Conservation (phyloP, 2,888 invertebrate species). For the Eupithecia centaureata region DNA sequence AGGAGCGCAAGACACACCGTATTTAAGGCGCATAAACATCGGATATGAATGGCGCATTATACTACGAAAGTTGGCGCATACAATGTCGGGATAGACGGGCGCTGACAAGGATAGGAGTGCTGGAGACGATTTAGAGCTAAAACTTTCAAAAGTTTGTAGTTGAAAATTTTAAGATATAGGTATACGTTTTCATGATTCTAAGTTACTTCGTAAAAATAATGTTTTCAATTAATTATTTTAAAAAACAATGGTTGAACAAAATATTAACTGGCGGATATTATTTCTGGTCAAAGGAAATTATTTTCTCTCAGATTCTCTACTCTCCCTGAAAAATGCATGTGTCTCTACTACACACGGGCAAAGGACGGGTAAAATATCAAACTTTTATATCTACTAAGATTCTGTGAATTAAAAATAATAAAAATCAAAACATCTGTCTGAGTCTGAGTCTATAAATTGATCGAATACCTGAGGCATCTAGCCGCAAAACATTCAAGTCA, state of each 20-base stretch:
- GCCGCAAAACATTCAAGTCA: background rate
- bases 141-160: constrained; percentile 17
- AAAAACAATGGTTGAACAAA: no score
- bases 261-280: no score
- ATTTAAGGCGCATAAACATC: constrained; percentile 33
- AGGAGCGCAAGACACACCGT: constrained; percentile 30
- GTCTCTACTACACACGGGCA: no score
- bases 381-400: no score
- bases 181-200: background rate
- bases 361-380: no score
- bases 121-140: constrained; percentile 22
- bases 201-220: background rate
- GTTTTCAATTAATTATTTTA: no score
- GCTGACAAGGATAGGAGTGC: constrained; percentile 30
- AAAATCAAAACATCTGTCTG: no score
- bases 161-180: background rate
- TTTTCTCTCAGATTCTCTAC: no score
- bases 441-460: no score
- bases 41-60: constrained; percentile 37
- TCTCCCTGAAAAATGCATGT: no score
- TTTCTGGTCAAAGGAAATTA: no score
- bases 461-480: no score
- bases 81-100: constrained; percentile 41
- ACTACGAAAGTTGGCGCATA: constrained; percentile 37
- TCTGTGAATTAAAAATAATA: background rate